These are phyloP conservation scores for Scaptomyza caliginosa DNA, from an alignment of 2,888 invertebrate genomes.

Conservation along the genomic window DNA sequence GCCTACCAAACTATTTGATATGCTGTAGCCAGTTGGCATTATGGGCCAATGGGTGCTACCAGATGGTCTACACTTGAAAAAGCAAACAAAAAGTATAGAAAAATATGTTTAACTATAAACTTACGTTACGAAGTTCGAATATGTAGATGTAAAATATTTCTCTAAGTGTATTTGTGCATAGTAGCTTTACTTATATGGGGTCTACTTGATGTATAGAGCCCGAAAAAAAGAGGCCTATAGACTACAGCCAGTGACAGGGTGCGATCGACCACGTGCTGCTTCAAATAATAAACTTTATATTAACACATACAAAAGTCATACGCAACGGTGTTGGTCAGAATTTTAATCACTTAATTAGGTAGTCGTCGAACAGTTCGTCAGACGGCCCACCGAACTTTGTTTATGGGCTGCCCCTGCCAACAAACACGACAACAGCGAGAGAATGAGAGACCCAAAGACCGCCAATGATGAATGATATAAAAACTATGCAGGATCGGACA, in stretches of 20 bases:
- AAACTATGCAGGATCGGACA: slow-evolving; percentile 63
- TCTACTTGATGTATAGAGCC: slow-evolving; percentile 38
- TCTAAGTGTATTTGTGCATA: slow-evolving; percentile 1
- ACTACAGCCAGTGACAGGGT: slow-evolving; percentile 19
- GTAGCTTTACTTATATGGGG: slow-evolving; percentile 27
- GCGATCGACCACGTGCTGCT: slow-evolving; percentile 83
- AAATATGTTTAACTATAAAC: background rate
- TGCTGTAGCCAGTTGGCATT: slow-evolving; percentile 57
- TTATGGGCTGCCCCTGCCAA: slow-evolving; percentile 48
- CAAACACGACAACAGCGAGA: slow-evolving; percentile 7
- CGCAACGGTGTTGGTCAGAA: slow-evolving; percentile 78
- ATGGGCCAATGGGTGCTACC: slow-evolving; percentile 40
- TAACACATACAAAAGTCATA: slow-evolving; percentile 84
- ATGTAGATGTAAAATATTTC: background rate
- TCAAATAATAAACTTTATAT: slow-evolving; percentile 84
- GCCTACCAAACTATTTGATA: slow-evolving; percentile 52
- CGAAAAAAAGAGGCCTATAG: slow-evolving; percentile 51
- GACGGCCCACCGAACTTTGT: slow-evolving; percentile 40
- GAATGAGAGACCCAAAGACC: slow-evolving; percentile 5
- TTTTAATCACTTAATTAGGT: slow-evolving; percentile 84
- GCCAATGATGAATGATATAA: slow-evolving; percentile 55
- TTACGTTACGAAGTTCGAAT: too few relatives aligned
- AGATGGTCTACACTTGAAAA: slow-evolving; percentile 13
- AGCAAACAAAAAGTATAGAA: too few relatives aligned
- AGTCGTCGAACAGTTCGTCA: slow-evolving; percentile 32